Conservation (phyloP, 1,140 invertebrate genomes). For the Cylas formicarius region DNA sequence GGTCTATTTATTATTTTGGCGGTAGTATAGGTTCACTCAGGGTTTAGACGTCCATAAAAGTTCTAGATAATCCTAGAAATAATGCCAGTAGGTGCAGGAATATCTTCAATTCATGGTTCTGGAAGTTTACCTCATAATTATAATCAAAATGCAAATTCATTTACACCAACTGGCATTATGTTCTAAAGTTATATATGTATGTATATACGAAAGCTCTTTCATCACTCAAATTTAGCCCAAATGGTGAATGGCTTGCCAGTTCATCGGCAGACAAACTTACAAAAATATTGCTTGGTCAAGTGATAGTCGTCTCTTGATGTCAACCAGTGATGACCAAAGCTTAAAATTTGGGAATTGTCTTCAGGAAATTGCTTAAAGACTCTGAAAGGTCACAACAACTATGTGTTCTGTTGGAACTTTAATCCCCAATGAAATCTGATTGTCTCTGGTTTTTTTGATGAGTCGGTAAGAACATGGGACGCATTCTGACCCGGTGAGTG, state of each 20-base stretch:
- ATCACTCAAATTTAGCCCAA: constrained; percentile 98
- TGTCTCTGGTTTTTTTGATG: constrained; percentile 99
- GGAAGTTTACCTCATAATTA: constrained; percentile 11
- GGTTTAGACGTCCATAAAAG: no score
- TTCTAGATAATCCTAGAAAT: no score
- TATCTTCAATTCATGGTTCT: constrained; percentile 19
- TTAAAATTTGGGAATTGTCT: constrained; percentile 98
- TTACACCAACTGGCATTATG: constrained; percentile 60
- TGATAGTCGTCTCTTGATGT: constrained; percentile 86
- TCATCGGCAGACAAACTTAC: constrained; percentile 96
- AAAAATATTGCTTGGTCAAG: constrained; percentile 98
- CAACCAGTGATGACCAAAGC: constrained; percentile 98
- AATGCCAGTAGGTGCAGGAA: constrained; percentile 22
- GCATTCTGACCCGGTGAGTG: constrained; percentile 99
- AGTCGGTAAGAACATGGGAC: constrained; percentile 99
- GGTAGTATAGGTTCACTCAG: no score
- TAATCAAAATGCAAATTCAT: constrained; percentile 24
- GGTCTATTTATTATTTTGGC: no score
- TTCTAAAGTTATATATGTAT: constrained; percentile 90
- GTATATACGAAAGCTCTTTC: constrained; percentile 99
- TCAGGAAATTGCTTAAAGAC: constrained; percentile 98
- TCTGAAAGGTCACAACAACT: constrained; percentile 98
- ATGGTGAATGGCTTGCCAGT: constrained; percentile 97
- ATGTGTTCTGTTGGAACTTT: constrained; percentile 99
- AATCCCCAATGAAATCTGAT: constrained; percentile 99